A percentile compares a stretch with the other conserved stretches of the same genome.
Conservation (phyloP, 2,797 vertebrate species). For the Eulemur albifrons region DNA sequence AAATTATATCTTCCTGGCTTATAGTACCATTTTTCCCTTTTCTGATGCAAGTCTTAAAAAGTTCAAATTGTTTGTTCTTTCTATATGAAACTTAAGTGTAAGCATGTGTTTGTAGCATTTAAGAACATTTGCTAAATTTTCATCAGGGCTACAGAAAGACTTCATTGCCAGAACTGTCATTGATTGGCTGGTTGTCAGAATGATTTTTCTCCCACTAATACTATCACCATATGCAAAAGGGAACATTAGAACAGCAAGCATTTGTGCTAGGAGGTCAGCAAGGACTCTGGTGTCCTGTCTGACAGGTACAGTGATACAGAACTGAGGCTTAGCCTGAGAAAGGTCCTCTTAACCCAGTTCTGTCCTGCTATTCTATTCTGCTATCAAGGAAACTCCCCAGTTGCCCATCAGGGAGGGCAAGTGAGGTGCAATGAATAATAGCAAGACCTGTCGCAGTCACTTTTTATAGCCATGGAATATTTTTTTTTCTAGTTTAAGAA, state of each 20-base stretch:
- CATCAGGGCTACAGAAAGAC: not conserved
- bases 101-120: not conserved
- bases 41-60: constrained; percentile 2
- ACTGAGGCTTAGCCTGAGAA: not conserved
- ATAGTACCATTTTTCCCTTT: not conserved
- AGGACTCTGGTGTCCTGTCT: not conserved
- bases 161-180: not conserved
- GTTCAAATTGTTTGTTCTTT: not conserved
- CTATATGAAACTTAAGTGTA: not conserved
- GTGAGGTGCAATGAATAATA: not conserved
- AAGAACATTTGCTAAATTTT: not conserved
- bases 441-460: not conserved
- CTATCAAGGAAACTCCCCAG: not conserved
- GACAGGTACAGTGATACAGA: not conserved
- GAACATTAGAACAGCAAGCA: not conserved
- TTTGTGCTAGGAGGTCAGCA: not conserved
- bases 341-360: not conserved
- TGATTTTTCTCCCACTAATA: not conserved
- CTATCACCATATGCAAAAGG: not conserved
- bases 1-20: constrained; percentile 1
- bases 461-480: not conserved
- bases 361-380: not conserved
- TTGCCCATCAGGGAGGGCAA: not conserved
- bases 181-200: not conserved
- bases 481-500: not conserved